These are phyloP conservation scores for Schizopygopsis malacanthus DNA, from an alignment of 2,797 vertebrate species.

Conservation along the genomic window DNA sequence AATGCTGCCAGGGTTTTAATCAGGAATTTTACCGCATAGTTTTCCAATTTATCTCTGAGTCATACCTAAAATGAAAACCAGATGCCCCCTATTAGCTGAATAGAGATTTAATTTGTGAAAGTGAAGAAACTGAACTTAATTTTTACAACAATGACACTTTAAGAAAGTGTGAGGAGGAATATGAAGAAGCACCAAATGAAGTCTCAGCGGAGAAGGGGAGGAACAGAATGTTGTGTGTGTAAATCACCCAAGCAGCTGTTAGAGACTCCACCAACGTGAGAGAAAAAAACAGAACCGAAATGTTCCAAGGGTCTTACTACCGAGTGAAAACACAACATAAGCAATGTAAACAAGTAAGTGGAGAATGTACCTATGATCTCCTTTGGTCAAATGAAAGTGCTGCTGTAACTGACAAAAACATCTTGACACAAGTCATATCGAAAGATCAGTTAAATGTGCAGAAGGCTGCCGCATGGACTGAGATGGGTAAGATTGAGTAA, in stretches of 20 bases:
- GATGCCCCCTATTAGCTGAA: slow-evolving; percentile 22
- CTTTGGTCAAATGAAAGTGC: neutral
- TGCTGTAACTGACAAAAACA: neutral
- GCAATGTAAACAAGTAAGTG: slow-evolving; percentile 32
- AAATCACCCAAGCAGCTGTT: slow-evolving; percentile 51
- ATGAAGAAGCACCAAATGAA: slow-evolving; percentile 38
- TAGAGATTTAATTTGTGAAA: slow-evolving; percentile 4
- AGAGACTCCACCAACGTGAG: slow-evolving; percentile 52
- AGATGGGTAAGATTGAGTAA: slow-evolving; percentile 48
- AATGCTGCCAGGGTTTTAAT: slow-evolving; percentile 44
- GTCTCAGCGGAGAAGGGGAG: slow-evolving; percentile 43
- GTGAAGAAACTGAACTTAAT: neutral
- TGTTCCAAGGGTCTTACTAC: slow-evolving; percentile 46
- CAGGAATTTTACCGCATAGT: slow-evolving; percentile 45
- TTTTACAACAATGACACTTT: neutral
- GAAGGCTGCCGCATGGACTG: neutral
- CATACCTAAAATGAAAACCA: slow-evolving; percentile 52
- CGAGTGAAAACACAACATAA: slow-evolving; percentile 40
- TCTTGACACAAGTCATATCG: slow-evolving; percentile 16
- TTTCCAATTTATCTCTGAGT: slow-evolving; percentile 48
- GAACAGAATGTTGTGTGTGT: slow-evolving; percentile 53
- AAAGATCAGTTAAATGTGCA: slow-evolving; percentile 17
- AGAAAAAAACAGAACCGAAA: slow-evolving; percentile 44
- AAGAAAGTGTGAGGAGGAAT: slow-evolving; percentile 26
- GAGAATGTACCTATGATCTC: neutral